A percentile compares a stretch with the other conserved stretches of the same genome.
Conservation (phyloP, 2,797 vertebrate genomes). For the Bradypus variegatus region DNA sequence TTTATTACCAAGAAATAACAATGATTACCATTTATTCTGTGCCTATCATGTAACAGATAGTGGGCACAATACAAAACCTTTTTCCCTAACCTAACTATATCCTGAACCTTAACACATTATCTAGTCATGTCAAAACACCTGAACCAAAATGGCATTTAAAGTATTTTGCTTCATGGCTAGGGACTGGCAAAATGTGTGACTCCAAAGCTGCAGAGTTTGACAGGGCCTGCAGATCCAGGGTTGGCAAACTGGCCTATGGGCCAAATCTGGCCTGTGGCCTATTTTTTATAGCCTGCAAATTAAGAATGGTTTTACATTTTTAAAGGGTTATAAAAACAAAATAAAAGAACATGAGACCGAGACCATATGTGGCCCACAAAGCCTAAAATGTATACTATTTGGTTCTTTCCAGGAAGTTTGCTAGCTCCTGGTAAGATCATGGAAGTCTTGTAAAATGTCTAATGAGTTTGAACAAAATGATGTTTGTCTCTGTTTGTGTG, state of each 20-base stretch:
- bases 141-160: constrained; percentile 22
- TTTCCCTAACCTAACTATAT: neutral
- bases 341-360: neutral
- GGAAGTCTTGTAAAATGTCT: neutral
- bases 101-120: neutral
- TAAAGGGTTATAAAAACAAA: constrained; percentile 25
- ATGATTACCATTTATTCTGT: neutral
- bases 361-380: neutral
- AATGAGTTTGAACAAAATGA: constrained; percentile 6
- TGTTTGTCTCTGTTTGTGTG: constrained; percentile 46
- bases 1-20: constrained; percentile 24
- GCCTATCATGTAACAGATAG: neutral
- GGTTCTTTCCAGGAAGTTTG: constrained; percentile 2
- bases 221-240: neutral
- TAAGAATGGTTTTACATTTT: constrained; percentile 10
- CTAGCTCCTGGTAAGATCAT: neutral
- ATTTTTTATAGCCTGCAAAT: constrained; percentile 17
- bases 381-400: constrained; percentile 31
- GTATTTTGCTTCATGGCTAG: neutral
- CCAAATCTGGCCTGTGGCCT: neutral
- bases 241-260: neutral
- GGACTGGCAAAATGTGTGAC: neutral
- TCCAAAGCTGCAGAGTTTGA: neutral
- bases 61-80: neutral
- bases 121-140: neutral